A percentile compares a stretch with the other conserved stretches of the same genome.
These are phyloP conservation scores for Zelleria hepariella DNA, from an alignment of 2,888 invertebrate species.

Conservation along the genomic window DNA sequence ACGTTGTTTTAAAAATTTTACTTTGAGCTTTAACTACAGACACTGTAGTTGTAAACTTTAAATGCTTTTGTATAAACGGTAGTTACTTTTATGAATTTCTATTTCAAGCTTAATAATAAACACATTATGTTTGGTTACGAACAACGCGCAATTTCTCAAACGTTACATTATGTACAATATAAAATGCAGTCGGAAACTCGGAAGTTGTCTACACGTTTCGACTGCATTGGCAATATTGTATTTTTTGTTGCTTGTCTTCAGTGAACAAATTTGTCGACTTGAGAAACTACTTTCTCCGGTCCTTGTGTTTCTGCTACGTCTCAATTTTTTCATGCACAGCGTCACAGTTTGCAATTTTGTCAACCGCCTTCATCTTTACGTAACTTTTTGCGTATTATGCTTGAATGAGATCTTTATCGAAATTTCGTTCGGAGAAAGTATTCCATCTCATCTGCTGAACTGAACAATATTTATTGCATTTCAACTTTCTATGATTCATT, in stretches of 20 bases:
- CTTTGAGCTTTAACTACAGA: too few species aligned
- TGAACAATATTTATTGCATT: constrained; percentile 8
- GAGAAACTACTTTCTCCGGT: constrained; percentile 44
- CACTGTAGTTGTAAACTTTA: not conserved
- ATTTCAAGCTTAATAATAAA: not conserved
- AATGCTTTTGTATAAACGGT: not conserved
- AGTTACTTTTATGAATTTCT: not conserved
- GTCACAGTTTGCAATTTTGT: constrained; percentile 42
- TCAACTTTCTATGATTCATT: not conserved
- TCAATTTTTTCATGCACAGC: constrained; percentile 41
- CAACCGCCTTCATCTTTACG: constrained; percentile 37
- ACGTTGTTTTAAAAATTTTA: too few species aligned
- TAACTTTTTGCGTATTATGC: constrained; percentile 41
- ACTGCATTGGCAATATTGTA: not conserved
- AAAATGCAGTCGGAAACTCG: not conserved
- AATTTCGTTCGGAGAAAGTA: constrained; percentile 53
- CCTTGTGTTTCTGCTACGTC: constrained; percentile 33
- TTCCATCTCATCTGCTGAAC: constrained; percentile 28
- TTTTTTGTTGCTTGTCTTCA: constrained; percentile 9
- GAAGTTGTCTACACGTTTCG: not conserved
- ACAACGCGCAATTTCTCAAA: constrained; percentile 4
- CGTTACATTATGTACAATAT: constrained; percentile 1
- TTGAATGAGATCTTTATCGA: constrained; percentile 37
- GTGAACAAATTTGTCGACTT: constrained; percentile 23
- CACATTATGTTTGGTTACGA: not conserved